A percentile compares a stretch with the other conserved stretches of the same genome.
Evolutionary conservation across 1,140 invertebrate species (phyloP).

Genomic region (Macrocentrus cingulum): DNA sequence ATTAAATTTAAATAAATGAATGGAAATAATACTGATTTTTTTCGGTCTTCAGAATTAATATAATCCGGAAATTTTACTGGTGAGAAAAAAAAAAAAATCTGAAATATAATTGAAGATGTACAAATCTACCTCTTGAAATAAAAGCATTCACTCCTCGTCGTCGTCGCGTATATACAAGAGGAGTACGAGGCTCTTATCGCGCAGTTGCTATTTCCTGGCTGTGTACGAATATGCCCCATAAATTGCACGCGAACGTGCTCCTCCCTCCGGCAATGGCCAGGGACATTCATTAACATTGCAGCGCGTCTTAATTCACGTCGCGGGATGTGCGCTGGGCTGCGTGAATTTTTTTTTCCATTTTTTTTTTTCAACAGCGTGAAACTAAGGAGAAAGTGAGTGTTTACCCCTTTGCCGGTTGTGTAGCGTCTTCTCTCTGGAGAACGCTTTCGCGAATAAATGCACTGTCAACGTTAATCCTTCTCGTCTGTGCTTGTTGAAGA

Average conservation of each 20-base stretch:
- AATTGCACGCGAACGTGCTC: constrained; percentile 15
- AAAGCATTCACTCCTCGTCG: not conserved
- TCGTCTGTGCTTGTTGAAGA: no score
- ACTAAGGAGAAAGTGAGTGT: not conserved
- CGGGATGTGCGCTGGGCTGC: not conserved
- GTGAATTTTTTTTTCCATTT: no score
- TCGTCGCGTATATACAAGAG: constrained; percentile 1
- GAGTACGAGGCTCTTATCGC: constrained; percentile 15
- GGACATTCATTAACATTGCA: constrained; percentile 29
- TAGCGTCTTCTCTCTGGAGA: not conserved
- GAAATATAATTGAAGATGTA: no score
- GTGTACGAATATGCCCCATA: constrained; percentile 26
- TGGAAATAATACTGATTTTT: no score
- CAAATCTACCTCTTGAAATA: constrained; percentile 18
- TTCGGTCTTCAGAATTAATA: no score
- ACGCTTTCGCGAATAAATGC: not conserved
- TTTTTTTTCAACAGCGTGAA: no score
- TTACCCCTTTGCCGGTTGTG: no score
- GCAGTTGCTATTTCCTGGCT: constrained; percentile 12
- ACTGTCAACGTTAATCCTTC: not conserved
- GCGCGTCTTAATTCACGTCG: constrained; percentile 27
- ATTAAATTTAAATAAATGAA: no score
- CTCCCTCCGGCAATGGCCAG: constrained; percentile 11
- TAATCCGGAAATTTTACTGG: not conserved
- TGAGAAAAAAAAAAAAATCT: constrained; percentile 2